A percentile compares a stretch with the other conserved stretches of the same genome.
These are phyloP conservation scores for Mus spicilegus DNA, from an alignment of 2,113 vertebrate species.

Conservation along the genomic window DNA sequence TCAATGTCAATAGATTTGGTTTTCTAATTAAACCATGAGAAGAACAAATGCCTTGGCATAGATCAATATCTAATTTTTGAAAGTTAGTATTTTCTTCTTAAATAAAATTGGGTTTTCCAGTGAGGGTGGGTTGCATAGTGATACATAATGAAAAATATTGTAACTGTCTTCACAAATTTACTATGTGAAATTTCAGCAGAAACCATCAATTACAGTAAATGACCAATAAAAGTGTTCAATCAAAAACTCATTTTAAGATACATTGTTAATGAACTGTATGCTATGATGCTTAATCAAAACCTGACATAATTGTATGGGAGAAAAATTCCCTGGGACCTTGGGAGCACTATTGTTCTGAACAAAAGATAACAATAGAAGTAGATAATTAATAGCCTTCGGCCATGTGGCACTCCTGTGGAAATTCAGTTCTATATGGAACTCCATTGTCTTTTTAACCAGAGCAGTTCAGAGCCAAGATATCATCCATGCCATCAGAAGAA, in stretches of 20 bases:
- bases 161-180: constrained; percentile 85
- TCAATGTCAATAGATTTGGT: constrained; percentile 64
- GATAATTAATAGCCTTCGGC: constrained; percentile 86
- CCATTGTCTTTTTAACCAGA: constrained; percentile 81
- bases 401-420: constrained; percentile 79
- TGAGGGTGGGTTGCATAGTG: constrained; percentile 63
- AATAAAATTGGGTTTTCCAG: constrained; percentile 73
- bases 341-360: constrained; percentile 86
- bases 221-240: constrained; percentile 89
- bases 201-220: constrained; percentile 89
- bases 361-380: constrained; percentile 85
- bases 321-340: constrained; percentile 83
- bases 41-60: constrained; percentile 73
- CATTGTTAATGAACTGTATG: constrained; percentile 89
- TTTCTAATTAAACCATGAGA: constrained; percentile 70
- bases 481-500: constrained; percentile 76
- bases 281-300: constrained; percentile 89
- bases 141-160: constrained; percentile 85
- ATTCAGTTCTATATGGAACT: constrained; percentile 80
- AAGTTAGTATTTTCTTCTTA: constrained; percentile 71
- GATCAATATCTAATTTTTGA: constrained; percentile 83
- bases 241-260: constrained; percentile 90
- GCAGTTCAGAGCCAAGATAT: constrained; percentile 72
- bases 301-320: constrained; percentile 78
- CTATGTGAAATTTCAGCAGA: constrained; percentile 86